Conservation (phyloP, 2,888 invertebrate genomes). For the Heliconius ethilla region DNA sequence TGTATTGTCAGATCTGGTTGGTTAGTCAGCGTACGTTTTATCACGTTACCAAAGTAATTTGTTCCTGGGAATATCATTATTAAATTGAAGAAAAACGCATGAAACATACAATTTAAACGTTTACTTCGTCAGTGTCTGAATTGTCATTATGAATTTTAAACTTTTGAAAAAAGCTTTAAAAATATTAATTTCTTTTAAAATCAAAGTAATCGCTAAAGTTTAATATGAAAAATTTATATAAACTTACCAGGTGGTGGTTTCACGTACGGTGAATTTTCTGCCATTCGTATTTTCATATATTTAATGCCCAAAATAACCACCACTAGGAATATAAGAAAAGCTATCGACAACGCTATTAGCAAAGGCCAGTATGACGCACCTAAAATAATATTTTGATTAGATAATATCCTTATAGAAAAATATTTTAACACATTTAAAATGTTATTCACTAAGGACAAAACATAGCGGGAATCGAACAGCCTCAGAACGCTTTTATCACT, state of each 20-base stretch:
- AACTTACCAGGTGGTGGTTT: conserved; percentile 72
- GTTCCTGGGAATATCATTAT: conserved; percentile 55
- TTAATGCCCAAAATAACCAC: conserved; percentile 72
- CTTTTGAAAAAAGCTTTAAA: too few species aligned
- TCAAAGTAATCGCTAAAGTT: too few species aligned
- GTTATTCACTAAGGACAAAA: not conserved
- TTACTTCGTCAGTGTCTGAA: too few species aligned
- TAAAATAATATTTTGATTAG: conserved; percentile 51
- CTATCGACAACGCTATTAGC: conserved; percentile 68
- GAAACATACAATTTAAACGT: too few species aligned
- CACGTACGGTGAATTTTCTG: conserved; percentile 70
- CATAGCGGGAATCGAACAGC: too few species aligned
- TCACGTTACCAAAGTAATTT: conserved; percentile 91
- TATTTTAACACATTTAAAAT: not conserved
- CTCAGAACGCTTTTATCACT: too few species aligned
- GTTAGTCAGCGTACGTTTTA: conserved; percentile 89
- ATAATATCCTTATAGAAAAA: not conserved
- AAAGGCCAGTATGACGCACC: conserved; percentile 75
- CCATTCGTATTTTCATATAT: conserved; percentile 73
- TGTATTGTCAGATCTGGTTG: conserved; percentile 91
- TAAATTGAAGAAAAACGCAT: too few species aligned
- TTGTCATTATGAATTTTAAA: too few species aligned
- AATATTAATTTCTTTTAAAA: not conserved
- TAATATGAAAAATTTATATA: conserved; percentile 4
- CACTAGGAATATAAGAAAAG: conserved; percentile 73